Evolutionary conservation across 2,113 vertebrate species (phyloP).

Genomic region (Zosterops japonicus): DNA sequence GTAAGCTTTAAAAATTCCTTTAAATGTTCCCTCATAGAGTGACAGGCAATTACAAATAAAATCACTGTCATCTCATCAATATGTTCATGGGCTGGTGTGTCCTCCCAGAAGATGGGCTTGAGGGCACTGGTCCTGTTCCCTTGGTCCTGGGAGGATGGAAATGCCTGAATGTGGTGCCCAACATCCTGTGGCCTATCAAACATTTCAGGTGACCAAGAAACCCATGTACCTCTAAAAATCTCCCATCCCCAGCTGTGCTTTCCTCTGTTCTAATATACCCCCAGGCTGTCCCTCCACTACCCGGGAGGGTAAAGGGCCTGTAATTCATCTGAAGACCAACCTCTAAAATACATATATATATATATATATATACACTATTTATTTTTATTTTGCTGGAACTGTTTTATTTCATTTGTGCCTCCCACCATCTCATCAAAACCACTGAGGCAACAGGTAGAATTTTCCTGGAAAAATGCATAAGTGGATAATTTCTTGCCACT

Average conservation of each 20-base stretch:
- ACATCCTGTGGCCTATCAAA: fast-evolving
- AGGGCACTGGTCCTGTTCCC: background rate
- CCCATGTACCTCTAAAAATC: background rate
- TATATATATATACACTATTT: too few relatives aligned
- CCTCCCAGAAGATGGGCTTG: background rate
- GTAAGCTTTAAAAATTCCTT: background rate
- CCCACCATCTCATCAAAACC: background rate
- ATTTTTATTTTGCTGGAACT: background rate
- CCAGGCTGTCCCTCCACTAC: background rate
- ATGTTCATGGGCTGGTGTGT: background rate
- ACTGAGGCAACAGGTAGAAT: background rate
- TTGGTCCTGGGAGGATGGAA: background rate
- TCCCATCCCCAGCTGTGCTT: background rate
- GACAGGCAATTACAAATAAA: background rate
- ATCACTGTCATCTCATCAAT: background rate
- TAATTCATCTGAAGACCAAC: background rate
- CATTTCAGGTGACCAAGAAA: background rate
- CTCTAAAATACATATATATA: background rate
- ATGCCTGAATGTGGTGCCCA: background rate
- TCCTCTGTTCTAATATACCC: background rate
- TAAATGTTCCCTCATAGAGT: background rate
- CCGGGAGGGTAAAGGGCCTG: too few relatives aligned
- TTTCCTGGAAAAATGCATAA: background rate
- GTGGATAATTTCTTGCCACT: background rate
- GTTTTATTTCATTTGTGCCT: background rate